A percentile compares a stretch with the other conserved stretches of the same genome.
Conservation (phyloP, 2,797 vertebrate genomes). For the Crossoptilon crossoptilon region DNA sequence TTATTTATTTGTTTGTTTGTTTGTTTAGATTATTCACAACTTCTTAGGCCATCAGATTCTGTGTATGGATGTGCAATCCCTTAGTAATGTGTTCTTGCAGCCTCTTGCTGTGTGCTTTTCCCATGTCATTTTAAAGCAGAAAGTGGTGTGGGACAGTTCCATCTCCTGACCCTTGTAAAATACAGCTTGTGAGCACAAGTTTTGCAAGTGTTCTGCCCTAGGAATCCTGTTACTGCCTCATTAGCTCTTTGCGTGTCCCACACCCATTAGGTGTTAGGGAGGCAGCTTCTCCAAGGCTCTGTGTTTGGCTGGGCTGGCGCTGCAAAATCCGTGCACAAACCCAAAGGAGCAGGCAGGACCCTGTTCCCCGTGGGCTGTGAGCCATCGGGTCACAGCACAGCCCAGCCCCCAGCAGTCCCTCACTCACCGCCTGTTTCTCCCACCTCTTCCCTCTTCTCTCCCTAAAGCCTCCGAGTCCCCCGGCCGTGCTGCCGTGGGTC, state of each 20-base stretch:
- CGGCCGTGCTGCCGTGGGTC: constrained; percentile 75
- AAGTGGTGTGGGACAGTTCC: background rate
- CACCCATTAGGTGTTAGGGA: background rate
- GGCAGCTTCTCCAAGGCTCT: background rate
- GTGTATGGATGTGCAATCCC: too few species aligned
- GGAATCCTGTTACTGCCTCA: background rate
- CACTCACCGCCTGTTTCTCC: fast-evolving
- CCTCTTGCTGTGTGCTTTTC: background rate
- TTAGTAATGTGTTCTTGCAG: background rate
- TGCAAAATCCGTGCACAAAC: background rate
- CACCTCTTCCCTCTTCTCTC: background rate
- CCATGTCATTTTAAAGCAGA: background rate
- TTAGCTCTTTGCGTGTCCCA: background rate
- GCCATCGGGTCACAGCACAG: fast-evolving
- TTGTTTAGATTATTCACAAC: background rate
- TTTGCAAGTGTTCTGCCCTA: background rate
- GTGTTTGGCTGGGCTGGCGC: background rate
- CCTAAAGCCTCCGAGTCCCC: constrained; percentile 51
- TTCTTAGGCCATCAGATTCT: fast-evolving
- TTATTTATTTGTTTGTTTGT: too few species aligned
- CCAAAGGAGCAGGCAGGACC: background rate
- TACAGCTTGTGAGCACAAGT: background rate
- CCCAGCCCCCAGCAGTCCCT: fast-evolving
- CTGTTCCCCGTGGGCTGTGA: too few species aligned
- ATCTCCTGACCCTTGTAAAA: background rate